A percentile compares a stretch with the other conserved stretches of the same genome.
phyloP scores from a whole-genome alignment of 2,888 invertebrate genomes.

The Salticus scenicus region DNA sequence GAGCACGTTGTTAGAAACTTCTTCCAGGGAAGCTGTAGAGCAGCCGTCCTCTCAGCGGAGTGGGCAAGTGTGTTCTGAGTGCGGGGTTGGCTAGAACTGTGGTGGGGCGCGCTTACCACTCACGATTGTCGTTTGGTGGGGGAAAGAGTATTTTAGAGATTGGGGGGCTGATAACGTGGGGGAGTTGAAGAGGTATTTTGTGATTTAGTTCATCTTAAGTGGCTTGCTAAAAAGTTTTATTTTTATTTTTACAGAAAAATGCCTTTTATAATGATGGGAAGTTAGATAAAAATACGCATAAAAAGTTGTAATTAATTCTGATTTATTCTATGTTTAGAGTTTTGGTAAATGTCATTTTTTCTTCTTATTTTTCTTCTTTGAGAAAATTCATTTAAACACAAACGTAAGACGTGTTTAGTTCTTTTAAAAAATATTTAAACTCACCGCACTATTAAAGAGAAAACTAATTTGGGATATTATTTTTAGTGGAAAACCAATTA shows the following conservation, averaged over 20 bases:
- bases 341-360: too few relatives aligned
- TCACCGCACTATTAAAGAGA: too few relatives aligned
- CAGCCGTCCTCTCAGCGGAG: constrained; percentile 12
- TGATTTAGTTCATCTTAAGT: constrained; percentile 14
- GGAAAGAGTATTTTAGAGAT: not conserved
- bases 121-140: constrained; percentile 2
- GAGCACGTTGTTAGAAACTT: not conserved
- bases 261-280: not conserved
- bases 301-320: not conserved
- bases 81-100: constrained; percentile 6
- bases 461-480: too few relatives aligned
- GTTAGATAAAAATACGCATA: not conserved
- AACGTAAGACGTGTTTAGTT: too few relatives aligned
- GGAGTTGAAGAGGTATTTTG: constrained; percentile 15
- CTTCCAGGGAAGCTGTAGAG: not conserved
- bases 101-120: constrained; percentile 12
- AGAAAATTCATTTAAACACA: too few relatives aligned
- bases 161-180: constrained; percentile 2
- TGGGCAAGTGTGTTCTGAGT: constrained; percentile 1
- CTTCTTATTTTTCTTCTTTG: too few relatives aligned
- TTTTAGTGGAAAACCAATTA: too few relatives aligned
- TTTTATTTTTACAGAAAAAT: not conserved
- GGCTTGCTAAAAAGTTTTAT: constrained; percentile 11
- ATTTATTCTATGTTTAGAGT: not conserved
- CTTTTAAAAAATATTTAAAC: too few relatives aligned